Percentiles rank a stretch among this genome's conserved stretches.
These are phyloP conservation scores for Chrysoperla carnea DNA, from an alignment of 1,140 invertebrate species.

Conservation along the genomic window DNA sequence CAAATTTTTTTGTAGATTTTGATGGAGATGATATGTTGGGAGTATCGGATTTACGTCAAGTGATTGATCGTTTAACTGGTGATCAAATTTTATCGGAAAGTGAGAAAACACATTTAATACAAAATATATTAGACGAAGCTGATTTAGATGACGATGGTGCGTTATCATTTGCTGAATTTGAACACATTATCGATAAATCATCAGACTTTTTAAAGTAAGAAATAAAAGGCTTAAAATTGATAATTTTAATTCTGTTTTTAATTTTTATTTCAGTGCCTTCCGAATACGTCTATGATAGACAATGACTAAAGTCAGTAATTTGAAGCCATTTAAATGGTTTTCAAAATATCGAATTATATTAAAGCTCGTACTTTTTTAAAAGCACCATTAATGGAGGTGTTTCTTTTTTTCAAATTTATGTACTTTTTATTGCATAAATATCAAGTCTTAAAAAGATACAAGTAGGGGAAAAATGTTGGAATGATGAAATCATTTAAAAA, in stretches of 20 bases:
- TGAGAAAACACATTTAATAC: slow-evolving; percentile 50
- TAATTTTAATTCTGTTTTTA: no score
- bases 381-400: no score
- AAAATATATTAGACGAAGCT: slow-evolving; percentile 72
- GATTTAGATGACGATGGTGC: slow-evolving; percentile 85
- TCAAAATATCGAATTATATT: no score
- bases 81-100: slow-evolving; percentile 42
- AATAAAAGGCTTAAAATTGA: slow-evolving; percentile 4
- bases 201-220: slow-evolving; percentile 78
- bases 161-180: slow-evolving; percentile 86
- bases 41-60: slow-evolving; percentile 51
- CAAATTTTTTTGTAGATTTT: slow-evolving; percentile 50
- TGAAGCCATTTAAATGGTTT: no score
- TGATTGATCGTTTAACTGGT: slow-evolving; percentile 50
- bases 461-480: no score
- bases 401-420: no score
- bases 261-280: slow-evolving; percentile 34
- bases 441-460: no score
- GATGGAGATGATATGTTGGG: slow-evolving; percentile 83
- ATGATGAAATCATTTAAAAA: no score
- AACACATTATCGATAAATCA: slow-evolving; percentile 84
- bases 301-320: no score
- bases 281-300: slow-evolving; percentile 35
- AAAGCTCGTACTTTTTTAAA: no score
- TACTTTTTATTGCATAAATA: no score